Evolutionary conservation across 2,113 vertebrate species (phyloP), one percentile per base, ranked within the genome.

Genomic region (mouse (Mus musculus)): DNA sequence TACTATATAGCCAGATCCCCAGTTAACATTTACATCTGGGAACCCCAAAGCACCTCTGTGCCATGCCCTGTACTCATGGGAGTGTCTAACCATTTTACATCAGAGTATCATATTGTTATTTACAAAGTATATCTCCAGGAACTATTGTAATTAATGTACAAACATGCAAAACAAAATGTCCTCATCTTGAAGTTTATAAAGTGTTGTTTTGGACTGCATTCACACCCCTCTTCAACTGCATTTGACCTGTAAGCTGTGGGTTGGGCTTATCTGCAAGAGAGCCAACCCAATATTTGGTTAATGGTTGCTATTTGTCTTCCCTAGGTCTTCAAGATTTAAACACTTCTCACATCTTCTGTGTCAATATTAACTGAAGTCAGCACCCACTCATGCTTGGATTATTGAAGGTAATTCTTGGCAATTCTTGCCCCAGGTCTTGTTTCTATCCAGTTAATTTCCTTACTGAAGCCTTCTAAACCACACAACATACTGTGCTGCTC

Each of bases 401-500:
- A 30, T 52, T 46, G 7, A 1, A 63, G 63, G 36, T 12, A 26
- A 7, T n/a, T 46, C 54, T 42, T 12, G 59, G 52, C 42, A 39
- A 13, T 49, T 52, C 61, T 46, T 30, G 22, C 19, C 73, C 20
- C 8, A 59, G 72, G 14, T 33, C 67, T 89, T 76, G 19, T 33
- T 56, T 94, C 42, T 46, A 1, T 59, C 28, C 12, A 33, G 1
- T 82, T 0, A 42, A 2, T 67, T 59, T 36, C 82, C 78, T 46
- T 17, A n/a, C 0, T 59, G 3, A 56, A 85, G 63, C n/a, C 24
- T 75, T 72, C 91, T 67, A 75, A 82, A 56, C 36, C 6, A 42
- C 8, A 54, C 6, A 13, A 14, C 0, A 1, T 4, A 7, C 7
- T 0, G 1, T 33, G 20, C 12, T 9, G 2, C 30, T 91, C 2